Percentiles rank a stretch among this genome's conserved stretches.
phyloP scores from a whole-genome alignment of 2,797 vertebrate species.

The Takifugu ocellatus region DNA sequence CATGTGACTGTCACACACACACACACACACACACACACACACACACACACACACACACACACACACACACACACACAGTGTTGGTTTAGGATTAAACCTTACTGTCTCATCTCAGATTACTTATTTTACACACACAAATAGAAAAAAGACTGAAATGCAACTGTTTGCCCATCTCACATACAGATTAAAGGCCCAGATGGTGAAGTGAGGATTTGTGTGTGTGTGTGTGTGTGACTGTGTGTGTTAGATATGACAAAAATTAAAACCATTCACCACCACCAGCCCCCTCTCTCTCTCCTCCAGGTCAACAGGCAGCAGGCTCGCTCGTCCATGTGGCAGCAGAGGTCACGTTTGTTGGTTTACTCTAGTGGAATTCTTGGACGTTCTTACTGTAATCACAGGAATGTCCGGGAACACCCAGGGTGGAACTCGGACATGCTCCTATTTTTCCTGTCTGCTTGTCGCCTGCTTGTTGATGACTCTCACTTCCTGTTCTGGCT shows the following conservation, averaged over 20 bases:
- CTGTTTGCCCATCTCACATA: background rate
- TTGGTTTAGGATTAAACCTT: constrained; percentile 53
- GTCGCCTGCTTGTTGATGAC: constrained; percentile 18
- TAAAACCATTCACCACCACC: constrained; percentile 7
- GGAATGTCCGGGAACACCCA: constrained; percentile 57
- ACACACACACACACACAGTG: constrained; percentile 29
- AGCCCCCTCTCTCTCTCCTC: constrained; percentile 3
- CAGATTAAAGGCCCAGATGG: constrained; percentile 46
- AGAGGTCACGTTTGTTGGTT: constrained; percentile 16
- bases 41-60: constrained; percentile 33
- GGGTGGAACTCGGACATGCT: constrained; percentile 24
- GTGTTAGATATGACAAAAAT: constrained; percentile 1
- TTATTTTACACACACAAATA: background rate
- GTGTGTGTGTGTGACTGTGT: constrained; percentile 10
- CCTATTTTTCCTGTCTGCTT: constrained; percentile 49
- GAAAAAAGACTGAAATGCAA: background rate
- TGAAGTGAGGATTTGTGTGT: constrained; percentile 27
- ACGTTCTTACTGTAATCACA: constrained; percentile 18
- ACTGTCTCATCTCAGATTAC: constrained; percentile 56
- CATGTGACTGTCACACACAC: constrained; percentile 44
- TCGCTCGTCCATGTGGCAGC: constrained; percentile 18
- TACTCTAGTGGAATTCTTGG: background rate
- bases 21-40: constrained; percentile 27
- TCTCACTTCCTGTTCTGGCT: constrained; percentile 36
- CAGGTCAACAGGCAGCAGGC: constrained; percentile 15